These are phyloP conservation scores for Columba janthina DNA, from an alignment of 2,113 vertebrate genomes.

Conservation along the genomic window DNA sequence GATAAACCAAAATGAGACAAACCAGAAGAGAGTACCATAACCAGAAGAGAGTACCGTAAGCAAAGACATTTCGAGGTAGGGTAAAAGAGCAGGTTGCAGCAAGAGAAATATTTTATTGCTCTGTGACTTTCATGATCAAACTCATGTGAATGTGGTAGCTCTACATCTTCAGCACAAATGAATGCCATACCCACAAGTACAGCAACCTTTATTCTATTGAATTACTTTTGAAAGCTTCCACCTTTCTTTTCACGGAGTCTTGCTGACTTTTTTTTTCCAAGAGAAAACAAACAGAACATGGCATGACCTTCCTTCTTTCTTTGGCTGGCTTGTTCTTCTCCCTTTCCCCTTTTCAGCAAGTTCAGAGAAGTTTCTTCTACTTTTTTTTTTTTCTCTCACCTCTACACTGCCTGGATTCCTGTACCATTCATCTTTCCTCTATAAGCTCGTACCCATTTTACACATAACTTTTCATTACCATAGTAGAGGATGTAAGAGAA, in stretches of 20 bases:
- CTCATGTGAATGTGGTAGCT: background rate
- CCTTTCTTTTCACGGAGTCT: slow-evolving; percentile 3
- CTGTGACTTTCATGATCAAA: slow-evolving; percentile 28
- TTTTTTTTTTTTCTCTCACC: background rate
- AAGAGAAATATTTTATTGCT: background rate
- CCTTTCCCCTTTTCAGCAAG: background rate
- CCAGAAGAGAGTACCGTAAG: background rate
- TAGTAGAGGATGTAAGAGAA: background rate
- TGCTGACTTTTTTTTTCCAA: background rate
- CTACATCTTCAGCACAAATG: background rate
- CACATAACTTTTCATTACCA: background rate
- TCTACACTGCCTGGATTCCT: background rate
- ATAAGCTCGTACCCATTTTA: background rate
- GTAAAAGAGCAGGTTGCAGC: background rate
- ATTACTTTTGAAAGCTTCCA: slow-evolving; percentile 31
- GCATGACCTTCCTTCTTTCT: background rate
- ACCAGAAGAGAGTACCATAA: background rate
- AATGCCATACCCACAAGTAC: background rate
- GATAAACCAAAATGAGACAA: background rate
- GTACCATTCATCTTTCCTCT: background rate
- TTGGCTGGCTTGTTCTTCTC: background rate
- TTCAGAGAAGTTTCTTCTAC: slow-evolving; percentile 5
- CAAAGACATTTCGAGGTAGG: background rate
- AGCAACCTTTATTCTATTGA: slow-evolving; percentile 29
- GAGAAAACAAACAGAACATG: slow-evolving; percentile 45